Base-by-base conservation (phyloP, 2,888 invertebrate genomes). In the Andricus quercusramuli region DNA sequence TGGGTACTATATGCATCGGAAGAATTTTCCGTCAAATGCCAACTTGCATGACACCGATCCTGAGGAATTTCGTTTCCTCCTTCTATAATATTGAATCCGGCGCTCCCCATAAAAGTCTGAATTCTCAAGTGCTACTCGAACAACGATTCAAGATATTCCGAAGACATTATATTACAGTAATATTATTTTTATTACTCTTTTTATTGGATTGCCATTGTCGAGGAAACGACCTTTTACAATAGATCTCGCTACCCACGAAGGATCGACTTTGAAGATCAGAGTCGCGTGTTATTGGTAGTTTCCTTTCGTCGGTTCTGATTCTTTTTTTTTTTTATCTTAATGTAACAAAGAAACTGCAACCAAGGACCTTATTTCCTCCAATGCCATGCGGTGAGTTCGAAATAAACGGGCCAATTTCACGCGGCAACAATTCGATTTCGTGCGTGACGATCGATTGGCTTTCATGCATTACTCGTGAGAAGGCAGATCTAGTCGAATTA, bases 331-430 rank as follows among this genome's bases (percentile, higher is more conserved):
- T 20, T 51, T 15, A 32, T 70, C 20, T n/a, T 56, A 56, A 32
- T 32, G 56, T 32, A 51, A 51, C 56, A 70, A 70, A 51, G 47
- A 47, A 74, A 74, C 32, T 74, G 74, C 51, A 32, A 74, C 29
- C 32, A 74, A 51, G 51, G 32, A 4, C 1, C 56, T 74, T 37
- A n/a, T 74, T 70, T 74, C 56, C 56, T 56, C 3, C n/a, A 56
- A 47, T 70, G 32, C 51, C 56, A 56, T 74, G 74, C 56, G 56
- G 51, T 70, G 51, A 20, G 70, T 51, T 70, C 32, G 25, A 70
- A 51, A 70, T 70, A 51, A 51, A 70, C 51, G 70, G 29, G 70
- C 51, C 70, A 70, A 51, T 70, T 70, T 70, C 70, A 70, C 70
- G 70, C 51, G 29, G 56, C 13, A 74, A 74, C 74, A 74, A 74